Evolutionary conservation across 1,140 invertebrate genomes (phyloP).

Genomic region (Lepidurus packardi): DNA sequence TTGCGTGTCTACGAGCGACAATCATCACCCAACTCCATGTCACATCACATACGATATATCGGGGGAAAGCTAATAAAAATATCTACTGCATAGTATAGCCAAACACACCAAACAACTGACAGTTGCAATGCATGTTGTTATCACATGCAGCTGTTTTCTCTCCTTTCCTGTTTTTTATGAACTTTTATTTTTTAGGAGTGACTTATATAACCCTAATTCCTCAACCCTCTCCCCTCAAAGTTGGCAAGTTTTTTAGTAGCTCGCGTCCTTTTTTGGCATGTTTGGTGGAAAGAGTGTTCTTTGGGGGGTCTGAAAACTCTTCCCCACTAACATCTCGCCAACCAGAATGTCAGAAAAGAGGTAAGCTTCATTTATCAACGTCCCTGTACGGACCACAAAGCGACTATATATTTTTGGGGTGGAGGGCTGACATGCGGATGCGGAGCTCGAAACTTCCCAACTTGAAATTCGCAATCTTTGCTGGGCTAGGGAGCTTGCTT

Average conservation of each 20-base stretch:
- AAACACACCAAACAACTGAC: neutral
- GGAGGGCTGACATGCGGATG: neutral
- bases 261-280: neutral
- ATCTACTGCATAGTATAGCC: neutral
- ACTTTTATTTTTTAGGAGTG: neutral
- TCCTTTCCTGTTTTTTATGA: too few species aligned
- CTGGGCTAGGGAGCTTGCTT: neutral
- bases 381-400: neutral
- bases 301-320: neutral
- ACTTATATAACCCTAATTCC: neutral
- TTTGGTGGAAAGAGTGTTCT: neutral
- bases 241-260: neutral
- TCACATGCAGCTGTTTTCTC: neutral
- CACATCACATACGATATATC: neutral
- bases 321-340: neutral
- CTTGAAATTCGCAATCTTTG: neutral
- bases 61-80: neutral
- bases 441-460: neutral
- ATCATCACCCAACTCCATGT: conserved; percentile 21
- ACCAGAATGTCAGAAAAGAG: conserved; percentile 17
- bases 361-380: conserved; percentile 6
- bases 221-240: neutral
- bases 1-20: neutral
- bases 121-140: neutral
- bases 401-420: neutral